phyloP scores from a whole-genome alignment of 1,140 invertebrate genomes.

The Holotrichia oblita region DNA sequence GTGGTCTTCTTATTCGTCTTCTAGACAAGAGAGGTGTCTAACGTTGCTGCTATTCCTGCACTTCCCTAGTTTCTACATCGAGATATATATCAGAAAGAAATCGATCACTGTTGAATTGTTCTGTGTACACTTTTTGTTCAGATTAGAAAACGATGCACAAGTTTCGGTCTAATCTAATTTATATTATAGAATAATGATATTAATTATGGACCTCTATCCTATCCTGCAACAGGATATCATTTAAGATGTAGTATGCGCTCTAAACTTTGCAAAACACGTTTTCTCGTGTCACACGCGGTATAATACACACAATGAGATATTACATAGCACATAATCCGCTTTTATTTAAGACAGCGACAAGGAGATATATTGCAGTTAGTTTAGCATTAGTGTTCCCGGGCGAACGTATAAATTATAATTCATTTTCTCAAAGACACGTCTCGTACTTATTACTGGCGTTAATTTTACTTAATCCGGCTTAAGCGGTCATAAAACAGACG shows the following conservation, averaged over 20 bases:
- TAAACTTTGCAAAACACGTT: too few relatives aligned
- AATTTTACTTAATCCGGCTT: constrained; percentile 17
- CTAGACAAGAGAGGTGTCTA: not conserved
- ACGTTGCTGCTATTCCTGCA: not conserved
- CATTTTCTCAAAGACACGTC: constrained; percentile 11
- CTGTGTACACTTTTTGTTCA: too few relatives aligned
- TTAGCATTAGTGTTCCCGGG: constrained; percentile 6
- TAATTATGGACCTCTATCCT: too few relatives aligned
- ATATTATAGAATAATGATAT: too few relatives aligned
- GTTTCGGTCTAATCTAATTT: too few relatives aligned
- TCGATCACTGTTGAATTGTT: not conserved
- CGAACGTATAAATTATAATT: constrained; percentile 8
- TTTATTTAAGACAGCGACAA: not conserved
- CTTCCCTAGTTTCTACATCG: not conserved
- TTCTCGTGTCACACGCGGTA: too few relatives aligned
- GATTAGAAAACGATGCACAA: too few relatives aligned
- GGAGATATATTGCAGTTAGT: constrained; percentile 7
- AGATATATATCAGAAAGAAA: not conserved
- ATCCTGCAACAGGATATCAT: too few relatives aligned
- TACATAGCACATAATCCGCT: not conserved
- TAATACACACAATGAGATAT: not conserved
- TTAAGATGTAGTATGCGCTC: too few relatives aligned
- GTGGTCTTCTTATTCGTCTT: not conserved
- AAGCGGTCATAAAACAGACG: not conserved
- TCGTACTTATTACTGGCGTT: constrained; percentile 9